Conservation (phyloP, 2,797 vertebrate genomes). For the Lateolabrax maculatus region DNA sequence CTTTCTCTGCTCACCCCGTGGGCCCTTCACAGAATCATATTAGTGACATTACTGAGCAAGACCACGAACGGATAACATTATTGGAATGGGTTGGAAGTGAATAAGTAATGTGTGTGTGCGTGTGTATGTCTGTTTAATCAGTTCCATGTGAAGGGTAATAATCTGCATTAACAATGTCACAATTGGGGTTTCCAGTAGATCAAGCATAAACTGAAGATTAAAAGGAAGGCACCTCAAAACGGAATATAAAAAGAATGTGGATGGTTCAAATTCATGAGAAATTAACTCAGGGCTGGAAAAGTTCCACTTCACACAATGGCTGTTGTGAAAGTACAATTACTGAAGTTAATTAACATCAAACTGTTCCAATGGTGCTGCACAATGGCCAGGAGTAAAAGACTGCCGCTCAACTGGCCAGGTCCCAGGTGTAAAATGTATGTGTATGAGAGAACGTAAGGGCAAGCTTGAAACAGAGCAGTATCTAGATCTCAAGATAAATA, state of each 20-base stretch:
- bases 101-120: not conserved
- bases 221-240: not conserved
- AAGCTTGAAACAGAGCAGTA: not conserved
- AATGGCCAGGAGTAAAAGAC: constrained; percentile 31
- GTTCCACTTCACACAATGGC: constrained; percentile 41
- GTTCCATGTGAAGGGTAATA: constrained; percentile 30
- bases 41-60: constrained; percentile 35
- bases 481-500: not conserved
- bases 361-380: constrained; percentile 32
- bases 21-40: constrained; percentile 51
- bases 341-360: constrained; percentile 60
- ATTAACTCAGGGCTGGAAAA: constrained; percentile 28
- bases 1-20: constrained; percentile 11
- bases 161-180: constrained; percentile 20
- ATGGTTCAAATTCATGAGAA: constrained; percentile 39
- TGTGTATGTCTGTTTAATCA: constrained; percentile 16
- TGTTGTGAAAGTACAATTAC: constrained; percentile 44
- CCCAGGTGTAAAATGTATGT: constrained; percentile 17
- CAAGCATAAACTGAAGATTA: constrained; percentile 14
- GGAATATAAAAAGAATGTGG: constrained; percentile 25
- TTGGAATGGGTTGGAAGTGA: constrained; percentile 9
- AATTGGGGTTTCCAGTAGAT: constrained; percentile 26
- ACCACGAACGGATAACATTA: constrained; percentile 21
- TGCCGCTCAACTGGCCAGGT: not conserved
- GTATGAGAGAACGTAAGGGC: constrained; percentile 2